phyloP scores from a whole-genome alignment of 2,797 vertebrate species.

The Onychomys torridus region DNA sequence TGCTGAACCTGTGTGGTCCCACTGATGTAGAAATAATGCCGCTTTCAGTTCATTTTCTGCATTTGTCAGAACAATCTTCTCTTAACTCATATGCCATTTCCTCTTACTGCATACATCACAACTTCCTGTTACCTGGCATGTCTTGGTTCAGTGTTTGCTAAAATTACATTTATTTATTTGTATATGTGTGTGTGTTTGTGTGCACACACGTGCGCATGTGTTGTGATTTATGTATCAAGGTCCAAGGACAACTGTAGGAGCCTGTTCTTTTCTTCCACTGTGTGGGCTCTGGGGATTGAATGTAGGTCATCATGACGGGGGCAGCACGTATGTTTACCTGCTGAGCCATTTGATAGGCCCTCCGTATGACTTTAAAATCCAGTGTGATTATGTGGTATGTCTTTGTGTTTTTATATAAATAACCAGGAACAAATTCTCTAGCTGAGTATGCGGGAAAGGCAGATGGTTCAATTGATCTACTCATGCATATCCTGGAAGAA shows the following conservation, averaged over 20 bases:
- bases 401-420: background rate
- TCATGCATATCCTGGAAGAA: background rate
- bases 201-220: background rate
- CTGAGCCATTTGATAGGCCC: background rate
- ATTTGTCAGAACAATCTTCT: background rate
- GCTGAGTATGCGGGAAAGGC: background rate
- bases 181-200: background rate
- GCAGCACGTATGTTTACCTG: background rate
- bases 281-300: background rate
- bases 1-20: background rate
- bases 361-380: background rate
- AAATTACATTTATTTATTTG: background rate
- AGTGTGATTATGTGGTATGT: background rate
- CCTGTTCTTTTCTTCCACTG: background rate
- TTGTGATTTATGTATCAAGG: background rate
- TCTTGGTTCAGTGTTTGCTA: background rate
- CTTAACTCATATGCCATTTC: background rate
- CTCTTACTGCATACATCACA: background rate
- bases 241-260: background rate
- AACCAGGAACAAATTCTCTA: background rate
- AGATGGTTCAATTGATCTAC: background rate
- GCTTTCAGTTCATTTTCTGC: background rate
- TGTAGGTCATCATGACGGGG: background rate
- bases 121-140: background rate
- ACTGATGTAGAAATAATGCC: background rate